Conservation (phyloP, 2,888 invertebrate genomes). For the Prosapia bicincta region DNA sequence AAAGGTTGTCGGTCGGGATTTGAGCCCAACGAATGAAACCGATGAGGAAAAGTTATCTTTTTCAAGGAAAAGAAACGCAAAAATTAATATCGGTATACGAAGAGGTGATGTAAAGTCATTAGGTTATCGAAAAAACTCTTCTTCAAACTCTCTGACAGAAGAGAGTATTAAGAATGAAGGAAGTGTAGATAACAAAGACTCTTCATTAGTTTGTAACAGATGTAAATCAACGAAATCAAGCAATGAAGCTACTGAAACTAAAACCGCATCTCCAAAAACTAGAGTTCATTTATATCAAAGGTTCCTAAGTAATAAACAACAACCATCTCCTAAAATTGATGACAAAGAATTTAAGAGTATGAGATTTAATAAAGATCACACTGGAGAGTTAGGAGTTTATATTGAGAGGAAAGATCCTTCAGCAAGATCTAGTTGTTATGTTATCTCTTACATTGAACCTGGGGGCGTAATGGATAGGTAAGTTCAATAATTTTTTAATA, state of each 20-base stretch:
- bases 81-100: constrained; percentile 31
- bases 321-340: constrained; percentile 16
- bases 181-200: constrained; percentile 14
- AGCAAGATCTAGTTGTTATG: constrained; percentile 43
- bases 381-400: constrained; percentile 42
- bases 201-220: constrained; percentile 27
- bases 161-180: constrained; percentile 19
- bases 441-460: constrained; percentile 51
- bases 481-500: no score
- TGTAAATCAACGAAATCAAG: constrained; percentile 28
- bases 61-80: constrained; percentile 29
- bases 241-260: neutral
- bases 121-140: constrained; percentile 21
- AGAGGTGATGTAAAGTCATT: constrained; percentile 34
- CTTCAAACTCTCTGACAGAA: constrained; percentile 16
- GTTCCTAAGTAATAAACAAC: constrained; percentile 22
- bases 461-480: constrained; percentile 53
- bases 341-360: constrained; percentile 42
- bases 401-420: constrained; percentile 41
- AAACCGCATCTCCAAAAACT: neutral
- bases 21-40: constrained; percentile 18
- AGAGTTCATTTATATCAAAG: constrained; percentile 27
- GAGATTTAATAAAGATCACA: constrained; percentile 41
- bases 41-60: constrained; percentile 32
- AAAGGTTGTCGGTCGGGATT: constrained; percentile 3